A percentile compares a stretch with the other conserved stretches of the same genome.
Evolutionary conservation across 2,888 invertebrate species (phyloP).

Genomic region (Tetranychus truncatus): DNA sequence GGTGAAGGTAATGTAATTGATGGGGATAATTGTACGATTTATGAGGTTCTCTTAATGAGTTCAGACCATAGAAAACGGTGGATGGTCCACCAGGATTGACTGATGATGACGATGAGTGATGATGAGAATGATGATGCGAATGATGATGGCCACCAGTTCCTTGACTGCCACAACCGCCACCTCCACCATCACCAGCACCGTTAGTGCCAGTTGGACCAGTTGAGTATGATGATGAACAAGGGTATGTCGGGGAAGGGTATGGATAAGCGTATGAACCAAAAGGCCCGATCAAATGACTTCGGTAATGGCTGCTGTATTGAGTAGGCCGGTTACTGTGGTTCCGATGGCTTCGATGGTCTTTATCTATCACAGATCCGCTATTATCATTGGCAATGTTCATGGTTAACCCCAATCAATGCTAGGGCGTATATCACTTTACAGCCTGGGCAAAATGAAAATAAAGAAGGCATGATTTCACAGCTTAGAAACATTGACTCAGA

Average conservation of each 20-base stretch:
- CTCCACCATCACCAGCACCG: background rate
- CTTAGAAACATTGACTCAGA: background rate
- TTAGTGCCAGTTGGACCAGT: background rate
- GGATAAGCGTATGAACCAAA: conserved; percentile 4
- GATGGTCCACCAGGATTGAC: background rate
- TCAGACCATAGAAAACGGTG: background rate
- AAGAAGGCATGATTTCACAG: background rate
- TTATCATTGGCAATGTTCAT: conserved; percentile 1
- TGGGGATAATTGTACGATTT: background rate
- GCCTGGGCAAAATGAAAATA: background rate
- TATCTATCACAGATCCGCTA: conserved; percentile 7
- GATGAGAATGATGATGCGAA: conserved; percentile 8
- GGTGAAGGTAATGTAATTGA: conserved; percentile 14
- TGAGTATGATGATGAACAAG: background rate
- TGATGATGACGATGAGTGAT: background rate
- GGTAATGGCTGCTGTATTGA: conserved; percentile 3
- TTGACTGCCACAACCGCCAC: background rate
- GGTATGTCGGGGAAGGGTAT: conserved; percentile 8
- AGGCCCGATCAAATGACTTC: conserved; percentile 5
- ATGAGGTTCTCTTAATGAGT: background rate
- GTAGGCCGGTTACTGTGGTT: background rate
- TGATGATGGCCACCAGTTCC: background rate
- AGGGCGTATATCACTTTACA: background rate
- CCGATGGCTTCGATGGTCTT: background rate
- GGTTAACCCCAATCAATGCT: background rate